phyloP scores from a whole-genome alignment of 2,888 invertebrate genomes.

The Papilio demoleus region DNA sequence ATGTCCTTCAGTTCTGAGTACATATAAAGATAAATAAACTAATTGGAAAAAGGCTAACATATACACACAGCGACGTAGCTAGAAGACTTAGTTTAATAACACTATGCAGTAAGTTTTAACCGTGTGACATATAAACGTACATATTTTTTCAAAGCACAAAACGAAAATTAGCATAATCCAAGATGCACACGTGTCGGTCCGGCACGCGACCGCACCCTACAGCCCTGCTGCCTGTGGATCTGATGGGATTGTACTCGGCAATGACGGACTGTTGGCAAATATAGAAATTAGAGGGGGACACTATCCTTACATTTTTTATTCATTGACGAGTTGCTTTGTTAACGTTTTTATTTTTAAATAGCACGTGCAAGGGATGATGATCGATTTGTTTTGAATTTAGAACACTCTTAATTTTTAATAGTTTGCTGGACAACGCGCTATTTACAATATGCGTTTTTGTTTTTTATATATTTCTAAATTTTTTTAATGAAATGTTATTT shows the following conservation, averaged over 20 bases:
- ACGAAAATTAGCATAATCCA: conserved; percentile 62
- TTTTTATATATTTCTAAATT: background rate
- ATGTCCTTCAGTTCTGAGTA: no score
- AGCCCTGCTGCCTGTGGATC: conserved; percentile 44
- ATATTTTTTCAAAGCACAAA: conserved; percentile 47
- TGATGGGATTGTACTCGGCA: conserved; percentile 47
- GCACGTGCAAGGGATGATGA: conserved; percentile 17
- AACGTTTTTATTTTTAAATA: conserved; percentile 6
- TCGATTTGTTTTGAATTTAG: conserved; percentile 19
- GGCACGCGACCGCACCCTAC: conserved; percentile 51
- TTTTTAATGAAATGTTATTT: background rate
- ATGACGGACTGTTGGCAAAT: conserved; percentile 52
- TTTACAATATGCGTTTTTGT: background rate
- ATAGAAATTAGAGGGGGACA: conserved; percentile 47
- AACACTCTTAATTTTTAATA: conserved; percentile 11
- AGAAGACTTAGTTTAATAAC: background rate
- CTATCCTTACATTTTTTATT: conserved; percentile 43
- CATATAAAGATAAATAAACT: no score
- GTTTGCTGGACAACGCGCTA: conserved; percentile 42
- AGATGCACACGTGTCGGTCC: conserved; percentile 52
- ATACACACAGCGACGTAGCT: no score
- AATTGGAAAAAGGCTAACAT: no score
- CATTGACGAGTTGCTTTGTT: conserved; percentile 17
- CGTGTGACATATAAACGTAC: background rate
- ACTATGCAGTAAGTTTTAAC: background rate